Conservation (phyloP, 53 echinoderm and acorn worm genomes). For the Echinarachnius parma region DNA sequence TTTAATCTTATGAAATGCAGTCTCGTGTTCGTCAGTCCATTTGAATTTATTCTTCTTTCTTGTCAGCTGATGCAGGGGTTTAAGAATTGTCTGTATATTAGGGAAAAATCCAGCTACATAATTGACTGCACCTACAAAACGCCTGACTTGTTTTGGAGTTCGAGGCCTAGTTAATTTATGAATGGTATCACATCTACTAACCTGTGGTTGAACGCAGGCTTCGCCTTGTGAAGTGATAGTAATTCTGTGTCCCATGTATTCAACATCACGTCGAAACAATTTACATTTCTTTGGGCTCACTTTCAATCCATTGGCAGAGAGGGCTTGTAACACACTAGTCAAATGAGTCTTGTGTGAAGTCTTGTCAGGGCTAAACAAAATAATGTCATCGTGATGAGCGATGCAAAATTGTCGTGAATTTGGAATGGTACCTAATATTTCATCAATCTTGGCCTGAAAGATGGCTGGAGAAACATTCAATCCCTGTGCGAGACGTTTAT, state of each 20-base stretch:
- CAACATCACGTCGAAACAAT: neutral
- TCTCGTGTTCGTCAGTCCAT: too few relatives aligned
- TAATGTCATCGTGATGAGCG: conserved; percentile 51
- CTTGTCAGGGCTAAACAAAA: conserved; percentile 40
- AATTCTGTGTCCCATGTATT: neutral
- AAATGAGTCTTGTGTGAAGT: conserved; percentile 29
- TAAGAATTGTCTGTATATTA: too few relatives aligned
- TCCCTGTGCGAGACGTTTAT: conserved; percentile 52
- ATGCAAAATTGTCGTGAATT: conserved; percentile 32
- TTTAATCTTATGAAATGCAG: too few relatives aligned
- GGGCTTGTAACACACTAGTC: neutral
- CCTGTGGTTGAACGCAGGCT: too few relatives aligned
- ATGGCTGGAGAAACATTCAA: conserved; percentile 40
- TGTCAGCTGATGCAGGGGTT: too few relatives aligned
- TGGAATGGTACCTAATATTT: conserved; percentile 36
- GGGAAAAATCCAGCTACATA: neutral
- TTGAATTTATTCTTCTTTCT: too few relatives aligned
- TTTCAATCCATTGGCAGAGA: neutral
- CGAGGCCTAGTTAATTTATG: too few relatives aligned
- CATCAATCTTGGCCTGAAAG: conserved; percentile 52
- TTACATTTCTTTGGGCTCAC: neutral
- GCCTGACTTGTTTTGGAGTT: neutral
- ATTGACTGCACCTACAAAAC: neutral
- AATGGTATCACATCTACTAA: too few relatives aligned
- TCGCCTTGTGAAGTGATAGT: too few relatives aligned